Evolutionary conservation across 2,113 vertebrate species (phyloP).

Genomic region (Cebus imitator): DNA sequence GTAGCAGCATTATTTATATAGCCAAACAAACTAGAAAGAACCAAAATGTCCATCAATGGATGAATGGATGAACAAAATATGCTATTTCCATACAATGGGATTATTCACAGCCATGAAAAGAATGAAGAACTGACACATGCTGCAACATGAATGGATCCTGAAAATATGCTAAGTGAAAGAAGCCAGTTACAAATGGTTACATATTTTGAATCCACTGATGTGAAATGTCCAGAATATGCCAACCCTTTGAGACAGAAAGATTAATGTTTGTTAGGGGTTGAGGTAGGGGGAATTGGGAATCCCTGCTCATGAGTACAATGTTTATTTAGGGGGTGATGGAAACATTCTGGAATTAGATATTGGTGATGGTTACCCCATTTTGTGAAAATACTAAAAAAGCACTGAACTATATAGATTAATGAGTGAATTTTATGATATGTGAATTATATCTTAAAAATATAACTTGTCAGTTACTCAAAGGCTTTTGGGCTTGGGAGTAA

Average conservation of each 20-base stretch:
- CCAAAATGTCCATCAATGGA: not conserved
- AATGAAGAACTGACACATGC: not conserved
- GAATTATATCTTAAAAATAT: slow-evolving; percentile 15
- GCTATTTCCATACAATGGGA: not conserved
- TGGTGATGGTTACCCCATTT: not conserved
- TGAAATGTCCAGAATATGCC: not conserved
- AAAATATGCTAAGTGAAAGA: not conserved
- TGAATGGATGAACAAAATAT: not conserved
- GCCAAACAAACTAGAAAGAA: not conserved
- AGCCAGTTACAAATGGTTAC: not conserved
- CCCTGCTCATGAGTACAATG: not conserved
- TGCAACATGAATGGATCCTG: fast-evolving
- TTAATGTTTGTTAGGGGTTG: not conserved
- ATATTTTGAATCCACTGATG: too few species aligned
- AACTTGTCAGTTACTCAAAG: not conserved
- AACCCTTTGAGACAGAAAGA: not conserved
- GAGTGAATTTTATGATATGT: not conserved
- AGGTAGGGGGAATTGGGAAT: too few species aligned
- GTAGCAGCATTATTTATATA: not conserved
- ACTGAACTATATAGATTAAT: not conserved
- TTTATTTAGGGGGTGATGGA: not conserved
- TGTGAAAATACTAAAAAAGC: not conserved
- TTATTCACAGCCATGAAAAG: not conserved
- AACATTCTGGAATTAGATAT: not conserved
- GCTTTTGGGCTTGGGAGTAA: not conserved